Evolutionary conservation across 2,797 vertebrate species (phyloP), one percentile per base, ranked within the genome.

Genomic region (Neosalanx taihuensis): DNA sequence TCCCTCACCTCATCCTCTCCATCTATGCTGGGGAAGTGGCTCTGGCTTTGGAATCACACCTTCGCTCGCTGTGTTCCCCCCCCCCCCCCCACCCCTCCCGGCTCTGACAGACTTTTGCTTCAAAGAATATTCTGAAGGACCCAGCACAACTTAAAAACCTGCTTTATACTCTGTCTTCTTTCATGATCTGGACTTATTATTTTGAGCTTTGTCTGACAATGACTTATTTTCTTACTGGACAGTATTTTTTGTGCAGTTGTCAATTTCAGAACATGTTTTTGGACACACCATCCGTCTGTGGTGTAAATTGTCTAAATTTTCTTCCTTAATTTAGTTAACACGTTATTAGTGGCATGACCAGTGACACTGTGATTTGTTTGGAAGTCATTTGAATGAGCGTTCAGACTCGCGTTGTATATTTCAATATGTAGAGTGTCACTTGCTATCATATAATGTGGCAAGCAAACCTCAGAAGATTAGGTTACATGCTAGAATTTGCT

Each of bases 1-100:
- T 80, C 84, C 89, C 88, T 83, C 15, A 78, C 31, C 60, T 88
- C 84, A 88, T 87, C 83, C 76, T 84, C 82, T 76, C 80, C 81
- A 15, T 37, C 67, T 84, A 77, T 77, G 75, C 84, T 64, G 62
- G 61, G 77, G 85, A 89, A 82, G 83, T 84, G 69, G 76, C 67
- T 79, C 79, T 70, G 72, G 67, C 76, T 49, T 80, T 78, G 79
- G 80, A 81, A 76, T 69, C 72, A 79, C 81, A 84, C 73, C 78
- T 76, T 76, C 56, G 68, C 80, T 77, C 49, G 61, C 73, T 20
- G 65, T 35, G 66, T 33, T 12, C 9, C 35, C 23, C 56, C 20
- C 12, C n/a, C 15, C 26, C 3, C 31, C 63, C 65, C 46, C 6
- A 6, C 41, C 6, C 26, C 30, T 4, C 13, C 29, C 6, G 20